These are phyloP conservation scores for Oxyura jamaicensis DNA, from an alignment of 2,113 vertebrate species.

Conservation along the genomic window DNA sequence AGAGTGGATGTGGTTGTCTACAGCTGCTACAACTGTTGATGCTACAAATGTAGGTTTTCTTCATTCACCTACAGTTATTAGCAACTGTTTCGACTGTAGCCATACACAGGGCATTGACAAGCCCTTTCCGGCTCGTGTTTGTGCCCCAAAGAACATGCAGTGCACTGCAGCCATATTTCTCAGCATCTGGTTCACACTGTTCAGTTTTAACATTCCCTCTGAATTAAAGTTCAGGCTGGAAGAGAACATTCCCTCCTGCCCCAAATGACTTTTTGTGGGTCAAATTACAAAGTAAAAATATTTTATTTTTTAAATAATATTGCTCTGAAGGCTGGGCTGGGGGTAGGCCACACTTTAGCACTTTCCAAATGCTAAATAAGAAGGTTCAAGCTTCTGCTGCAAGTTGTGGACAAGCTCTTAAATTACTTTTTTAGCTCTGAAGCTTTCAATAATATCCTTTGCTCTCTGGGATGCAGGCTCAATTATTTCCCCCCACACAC, in stretches of 20 bases:
- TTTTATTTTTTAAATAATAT: constrained; percentile 38
- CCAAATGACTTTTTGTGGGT: constrained; percentile 55
- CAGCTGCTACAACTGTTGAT: not conserved
- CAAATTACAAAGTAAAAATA: constrained; percentile 51
- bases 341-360: not conserved
- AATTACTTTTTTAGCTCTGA: constrained; percentile 20
- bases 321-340: not conserved
- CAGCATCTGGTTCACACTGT: constrained; percentile 57
- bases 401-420: constrained; percentile 39
- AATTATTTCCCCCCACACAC: not conserved
- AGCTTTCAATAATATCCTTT: constrained; percentile 13
- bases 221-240: constrained; percentile 39
- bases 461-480: constrained; percentile 32
- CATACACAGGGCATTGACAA: not conserved
- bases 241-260: constrained; percentile 42
- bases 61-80: not conserved
- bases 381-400: constrained; percentile 33
- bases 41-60: not conserved
- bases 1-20: not conserved
- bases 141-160: constrained; percentile 13
- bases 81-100: not conserved
- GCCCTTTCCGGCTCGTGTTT: not conserved
- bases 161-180: not conserved
- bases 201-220: constrained; percentile 46
- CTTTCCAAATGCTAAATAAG: constrained; percentile 26